A percentile compares a stretch with the other conserved stretches of the same genome.
phyloP scores from a whole-genome alignment of 2,797 vertebrate genomes.

The Aselliscus stoliczkanus region DNA sequence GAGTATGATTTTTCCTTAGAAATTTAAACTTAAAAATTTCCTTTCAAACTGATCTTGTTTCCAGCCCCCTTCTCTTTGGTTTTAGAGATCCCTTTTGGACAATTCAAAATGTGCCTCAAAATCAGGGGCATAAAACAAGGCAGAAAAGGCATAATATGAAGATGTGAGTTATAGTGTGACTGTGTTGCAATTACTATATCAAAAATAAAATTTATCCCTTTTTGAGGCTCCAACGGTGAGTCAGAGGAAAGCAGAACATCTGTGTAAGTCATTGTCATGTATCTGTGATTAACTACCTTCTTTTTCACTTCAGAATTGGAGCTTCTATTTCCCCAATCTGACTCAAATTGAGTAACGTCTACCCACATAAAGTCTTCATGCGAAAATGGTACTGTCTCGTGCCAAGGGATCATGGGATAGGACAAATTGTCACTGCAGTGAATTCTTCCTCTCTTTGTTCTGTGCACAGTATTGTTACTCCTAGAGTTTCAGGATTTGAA shows the following conservation, averaged over 20 bases:
- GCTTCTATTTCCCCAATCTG: constrained; percentile 15
- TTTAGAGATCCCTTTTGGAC: neutral
- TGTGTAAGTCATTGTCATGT: constrained; percentile 33
- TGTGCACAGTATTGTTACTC: neutral
- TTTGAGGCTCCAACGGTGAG: constrained; percentile 50
- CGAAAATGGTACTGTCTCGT: constrained; percentile 14
- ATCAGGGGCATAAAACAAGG: neutral
- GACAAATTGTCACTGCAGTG: neutral
- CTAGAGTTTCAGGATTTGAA: neutral
- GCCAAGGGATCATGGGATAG: neutral
- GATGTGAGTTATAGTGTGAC: constrained; percentile 38
- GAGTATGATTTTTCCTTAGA: constrained; percentile 36
- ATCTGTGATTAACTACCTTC: constrained; percentile 50
- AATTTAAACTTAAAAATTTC: neutral
- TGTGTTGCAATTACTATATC: constrained; percentile 41
- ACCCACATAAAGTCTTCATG: constrained; percentile 12
- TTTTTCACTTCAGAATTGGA: constrained; percentile 37
- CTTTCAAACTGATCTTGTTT: neutral
- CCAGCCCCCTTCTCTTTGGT: neutral
- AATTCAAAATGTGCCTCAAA: constrained; percentile 7
- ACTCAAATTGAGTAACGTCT: constrained; percentile 58
- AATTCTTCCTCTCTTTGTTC: neutral
- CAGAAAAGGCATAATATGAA: constrained; percentile 15
- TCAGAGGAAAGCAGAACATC: constrained; percentile 58
- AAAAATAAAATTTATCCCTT: constrained; percentile 55